Evolutionary conservation across 2,888 invertebrate species (phyloP), one percentile per base, ranked within the genome.

Genomic region (Andrena dorsata): DNA sequence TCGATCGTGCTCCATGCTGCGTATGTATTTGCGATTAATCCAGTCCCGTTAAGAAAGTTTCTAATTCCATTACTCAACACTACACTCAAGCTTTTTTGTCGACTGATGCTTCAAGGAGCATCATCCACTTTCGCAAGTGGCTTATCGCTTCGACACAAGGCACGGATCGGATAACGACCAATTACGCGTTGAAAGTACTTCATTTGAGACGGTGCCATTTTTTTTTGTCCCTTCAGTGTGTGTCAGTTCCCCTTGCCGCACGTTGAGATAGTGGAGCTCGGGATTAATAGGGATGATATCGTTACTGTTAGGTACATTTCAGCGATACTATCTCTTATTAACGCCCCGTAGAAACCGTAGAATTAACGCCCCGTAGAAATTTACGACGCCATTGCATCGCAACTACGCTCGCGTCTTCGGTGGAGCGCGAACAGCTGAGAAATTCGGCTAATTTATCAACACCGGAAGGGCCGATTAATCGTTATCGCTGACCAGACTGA

Each of bases 41-140:
- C 47, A 32, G 47, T 73, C 51, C 65, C 83, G 10, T 13, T 13
- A 60, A 64, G 13, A 72, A 84, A 86, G 69, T 82, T 86, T 85
- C 84, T 82, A 74, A 86, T 76, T 72, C 58, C 61, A 74, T 81
- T 84, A 41, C 28, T 76, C 76, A 49, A 72, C 65, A 28, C 49
- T 26, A 26, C 20, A 23, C 35, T 56, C 53, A 16, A 16, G 41
- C 16, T 41, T 41, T 41, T 41, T 41, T 16, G 41, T 41, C 41
- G 41, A 41, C 41, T 41, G 41, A 41, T 16, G 41, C 41, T 41
- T 41, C 41, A 16, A 41, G 41, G 41, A 41, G 41, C 41, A 5
- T 41, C 16, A 16, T 41, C 41, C 41, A 16, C 16, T 41, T 41
- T 41, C 41, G 0, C 41, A 41, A 41, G 16, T 16, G 41, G 41